Conservation (phyloP, 2,797 vertebrate genomes). For the Sternotherus odoratus region DNA sequence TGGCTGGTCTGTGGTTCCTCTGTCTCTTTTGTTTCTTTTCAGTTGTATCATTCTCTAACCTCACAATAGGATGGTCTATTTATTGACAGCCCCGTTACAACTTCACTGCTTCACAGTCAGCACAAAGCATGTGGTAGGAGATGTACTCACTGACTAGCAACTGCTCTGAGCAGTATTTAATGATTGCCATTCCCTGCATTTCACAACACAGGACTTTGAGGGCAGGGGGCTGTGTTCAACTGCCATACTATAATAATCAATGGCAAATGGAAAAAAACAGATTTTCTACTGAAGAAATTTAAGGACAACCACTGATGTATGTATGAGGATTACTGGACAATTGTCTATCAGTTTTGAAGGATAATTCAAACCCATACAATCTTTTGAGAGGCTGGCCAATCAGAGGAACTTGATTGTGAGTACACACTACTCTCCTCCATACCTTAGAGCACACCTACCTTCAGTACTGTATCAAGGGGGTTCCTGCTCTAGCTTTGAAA, state of each 20-base stretch:
- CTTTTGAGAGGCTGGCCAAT: not conserved
- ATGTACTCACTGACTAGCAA: not conserved
- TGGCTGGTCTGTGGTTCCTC: not conserved
- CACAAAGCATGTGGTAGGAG: not conserved
- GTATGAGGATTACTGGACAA: not conserved
- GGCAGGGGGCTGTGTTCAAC: not conserved
- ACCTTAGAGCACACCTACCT: not conserved
- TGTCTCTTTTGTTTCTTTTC: not conserved
- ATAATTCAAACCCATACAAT: not conserved
- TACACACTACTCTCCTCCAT: not conserved
- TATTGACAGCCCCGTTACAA: not conserved
- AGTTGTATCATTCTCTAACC: not conserved
- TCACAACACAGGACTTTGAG: not conserved
- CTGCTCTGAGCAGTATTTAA: not conserved
- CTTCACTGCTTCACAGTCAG: not conserved
- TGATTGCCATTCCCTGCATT: not conserved
- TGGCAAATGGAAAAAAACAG: not conserved
- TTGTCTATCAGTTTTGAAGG: not conserved
- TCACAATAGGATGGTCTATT: not conserved
- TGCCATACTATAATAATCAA: not conserved
- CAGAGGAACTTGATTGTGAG: not conserved
- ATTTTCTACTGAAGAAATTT: accelerated
- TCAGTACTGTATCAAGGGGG: not conserved
- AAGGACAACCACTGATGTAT: not conserved
- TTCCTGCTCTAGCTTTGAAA: not conserved